Conservation (phyloP, 2,113 vertebrate genomes). For the Nannobrachium achirus region DNA sequence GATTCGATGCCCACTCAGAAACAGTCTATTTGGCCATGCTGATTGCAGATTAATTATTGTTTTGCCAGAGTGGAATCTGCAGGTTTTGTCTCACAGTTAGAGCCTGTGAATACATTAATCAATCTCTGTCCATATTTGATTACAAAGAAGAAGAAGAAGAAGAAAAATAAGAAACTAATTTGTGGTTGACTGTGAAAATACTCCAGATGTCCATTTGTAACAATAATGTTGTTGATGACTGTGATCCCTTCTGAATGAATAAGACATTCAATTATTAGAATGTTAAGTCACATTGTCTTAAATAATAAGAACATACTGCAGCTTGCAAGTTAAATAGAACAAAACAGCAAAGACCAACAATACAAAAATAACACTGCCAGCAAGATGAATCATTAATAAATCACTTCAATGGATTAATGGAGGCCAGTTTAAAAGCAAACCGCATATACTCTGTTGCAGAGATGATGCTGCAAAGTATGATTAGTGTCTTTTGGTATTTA, state of each 20-base stretch:
- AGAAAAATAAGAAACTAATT: no score
- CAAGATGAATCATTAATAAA: no score
- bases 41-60: constrained; percentile 23
- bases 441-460: no score
- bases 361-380: no score
- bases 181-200: neutral
- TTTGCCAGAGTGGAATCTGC: constrained; percentile 12
- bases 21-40: constrained; percentile 3
- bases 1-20: constrained; percentile 12
- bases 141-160: constrained; percentile 17
- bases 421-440: no score
- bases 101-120: constrained; percentile 15
- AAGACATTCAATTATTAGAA: neutral
- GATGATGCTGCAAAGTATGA: no score
- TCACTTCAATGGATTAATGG: no score
- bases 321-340: no score
- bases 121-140: constrained; percentile 2
- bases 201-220: neutral
- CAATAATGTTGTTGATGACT: constrained; percentile 14
- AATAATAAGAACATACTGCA: no score
- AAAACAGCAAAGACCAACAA: no score
- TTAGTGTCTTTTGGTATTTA: no score
- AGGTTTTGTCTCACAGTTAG: constrained; percentile 4
- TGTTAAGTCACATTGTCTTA: no score
- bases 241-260: constrained; percentile 8